Percentiles rank a stretch among this genome's conserved stretches.
phyloP scores from a whole-genome alignment of 2,888 invertebrate genomes.

The Eristalis intricaria region DNA sequence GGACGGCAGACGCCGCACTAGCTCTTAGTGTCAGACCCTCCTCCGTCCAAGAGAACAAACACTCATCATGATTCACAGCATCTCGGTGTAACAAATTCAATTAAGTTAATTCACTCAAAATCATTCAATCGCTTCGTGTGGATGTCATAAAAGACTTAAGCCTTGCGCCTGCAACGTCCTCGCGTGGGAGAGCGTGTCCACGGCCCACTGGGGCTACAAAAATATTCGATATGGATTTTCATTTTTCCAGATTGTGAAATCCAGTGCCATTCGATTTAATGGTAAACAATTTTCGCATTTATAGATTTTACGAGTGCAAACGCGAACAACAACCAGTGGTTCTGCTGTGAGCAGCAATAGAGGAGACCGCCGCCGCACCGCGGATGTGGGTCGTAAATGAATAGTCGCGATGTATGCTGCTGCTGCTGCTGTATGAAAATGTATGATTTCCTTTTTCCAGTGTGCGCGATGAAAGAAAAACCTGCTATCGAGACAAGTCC shows the following conservation, averaged over 20 bases:
- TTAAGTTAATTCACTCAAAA: neutral
- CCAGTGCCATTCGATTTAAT: neutral
- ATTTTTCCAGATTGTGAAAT: neutral
- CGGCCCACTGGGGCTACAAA: neutral
- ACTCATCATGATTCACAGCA: neutral
- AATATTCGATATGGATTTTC: neutral
- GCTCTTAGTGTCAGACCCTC: neutral
- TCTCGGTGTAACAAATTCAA: neutral
- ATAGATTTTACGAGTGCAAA: neutral
- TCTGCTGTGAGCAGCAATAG: neutral
- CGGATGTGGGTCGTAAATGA: constrained; percentile 36
- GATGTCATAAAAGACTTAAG: neutral
- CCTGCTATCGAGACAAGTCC: neutral
- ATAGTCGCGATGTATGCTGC: constrained; percentile 21
- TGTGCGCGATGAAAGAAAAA: neutral
- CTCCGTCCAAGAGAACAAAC: neutral
- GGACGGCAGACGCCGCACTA: too few relatives aligned
- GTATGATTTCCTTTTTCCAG: constrained; percentile 36
- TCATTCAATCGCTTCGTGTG: neutral
- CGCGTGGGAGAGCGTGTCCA: neutral
- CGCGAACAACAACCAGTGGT: neutral
- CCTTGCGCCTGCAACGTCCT: neutral
- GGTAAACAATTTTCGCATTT: neutral
- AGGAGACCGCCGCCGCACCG: neutral
- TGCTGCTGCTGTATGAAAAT: constrained; percentile 1